Evolutionary conservation across 2,888 invertebrate genomes (phyloP).

Genomic region (Hymenopus coronatus): DNA sequence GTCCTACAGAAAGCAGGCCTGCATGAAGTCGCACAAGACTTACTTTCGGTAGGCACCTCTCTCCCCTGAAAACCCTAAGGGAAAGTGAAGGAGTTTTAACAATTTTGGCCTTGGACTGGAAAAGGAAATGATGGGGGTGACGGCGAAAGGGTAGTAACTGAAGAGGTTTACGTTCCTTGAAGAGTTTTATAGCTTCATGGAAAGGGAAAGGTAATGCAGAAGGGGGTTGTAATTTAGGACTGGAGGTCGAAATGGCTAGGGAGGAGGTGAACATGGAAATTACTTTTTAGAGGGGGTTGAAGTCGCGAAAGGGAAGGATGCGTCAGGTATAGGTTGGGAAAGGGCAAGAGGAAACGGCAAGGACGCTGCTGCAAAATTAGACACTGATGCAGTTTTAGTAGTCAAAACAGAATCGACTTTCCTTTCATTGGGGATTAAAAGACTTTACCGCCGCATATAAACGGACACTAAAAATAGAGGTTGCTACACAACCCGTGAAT

Average conservation of each 20-base stretch:
- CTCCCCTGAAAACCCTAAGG: not conserved
- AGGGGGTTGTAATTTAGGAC: not conserved
- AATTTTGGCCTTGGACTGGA: conserved; percentile 7
- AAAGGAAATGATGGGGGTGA: not conserved
- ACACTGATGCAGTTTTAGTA: not conserved
- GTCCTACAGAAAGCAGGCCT: not conserved
- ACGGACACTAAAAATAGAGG: not conserved
- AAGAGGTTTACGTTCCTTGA: not conserved
- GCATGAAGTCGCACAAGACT: not conserved
- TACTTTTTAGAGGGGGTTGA: not conserved
- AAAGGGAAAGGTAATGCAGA: not conserved
- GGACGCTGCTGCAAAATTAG: not conserved
- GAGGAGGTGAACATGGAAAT: not conserved
- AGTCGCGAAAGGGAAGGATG: not conserved
- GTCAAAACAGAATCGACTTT: not conserved
- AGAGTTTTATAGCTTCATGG: not conserved
- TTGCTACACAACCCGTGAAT: no score
- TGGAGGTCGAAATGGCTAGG: not conserved
- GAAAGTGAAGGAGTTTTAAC: not conserved
- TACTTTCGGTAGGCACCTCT: not conserved
- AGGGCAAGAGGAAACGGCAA: not conserved
- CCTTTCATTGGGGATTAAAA: not conserved
- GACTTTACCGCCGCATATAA: not conserved
- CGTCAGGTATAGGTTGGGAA: not conserved
- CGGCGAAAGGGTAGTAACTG: not conserved